These are phyloP conservation scores for Mastomys coucha DNA, from an alignment of 2,113 vertebrate species.

Conservation along the genomic window DNA sequence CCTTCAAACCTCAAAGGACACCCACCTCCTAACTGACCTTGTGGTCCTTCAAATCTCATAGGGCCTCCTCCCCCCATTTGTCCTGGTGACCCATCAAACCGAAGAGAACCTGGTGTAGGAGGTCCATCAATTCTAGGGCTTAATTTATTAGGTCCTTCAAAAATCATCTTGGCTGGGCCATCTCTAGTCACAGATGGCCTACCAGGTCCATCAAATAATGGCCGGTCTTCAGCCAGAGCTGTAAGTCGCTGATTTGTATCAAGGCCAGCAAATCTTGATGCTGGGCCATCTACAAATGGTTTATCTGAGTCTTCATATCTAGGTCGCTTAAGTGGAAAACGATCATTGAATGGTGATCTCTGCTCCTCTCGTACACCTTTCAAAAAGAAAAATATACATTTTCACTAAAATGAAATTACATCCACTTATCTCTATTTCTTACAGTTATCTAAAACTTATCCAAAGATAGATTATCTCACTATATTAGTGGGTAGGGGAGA, in stretches of 20 bases:
- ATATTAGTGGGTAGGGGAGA: conserved; percentile 45
- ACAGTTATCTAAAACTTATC: conserved; percentile 53
- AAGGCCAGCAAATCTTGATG: conserved; percentile 88
- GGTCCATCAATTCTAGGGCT: conserved; percentile 90
- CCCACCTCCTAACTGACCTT: conserved; percentile 85
- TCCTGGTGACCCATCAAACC: conserved; percentile 86
- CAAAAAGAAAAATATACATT: conserved; percentile 64
- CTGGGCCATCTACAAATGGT: conserved; percentile 86
- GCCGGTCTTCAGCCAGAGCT: conserved; percentile 89
- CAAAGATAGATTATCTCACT: conserved; percentile 69
- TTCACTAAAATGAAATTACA: conserved; percentile 57
- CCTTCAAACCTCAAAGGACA: conserved; percentile 87
- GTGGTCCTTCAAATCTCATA: conserved; percentile 89
- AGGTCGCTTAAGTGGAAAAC: conserved; percentile 86
- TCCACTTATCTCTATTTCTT: conserved; percentile 55
- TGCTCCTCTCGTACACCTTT: conserved; percentile 90
- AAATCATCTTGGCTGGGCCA: conserved; percentile 85
- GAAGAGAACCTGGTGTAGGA: conserved; percentile 85
- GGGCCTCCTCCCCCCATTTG: conserved; percentile 83
- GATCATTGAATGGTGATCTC: conserved; percentile 88
- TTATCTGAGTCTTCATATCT: conserved; percentile 90
- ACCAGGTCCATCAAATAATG: conserved; percentile 87
- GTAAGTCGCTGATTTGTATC: conserved; percentile 91
- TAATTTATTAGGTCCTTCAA: conserved; percentile 89
- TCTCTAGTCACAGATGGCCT: conserved; percentile 87